These are phyloP conservation scores for Drosophila histrio DNA, from an alignment of 2,888 invertebrate species.

Conservation along the genomic window DNA sequence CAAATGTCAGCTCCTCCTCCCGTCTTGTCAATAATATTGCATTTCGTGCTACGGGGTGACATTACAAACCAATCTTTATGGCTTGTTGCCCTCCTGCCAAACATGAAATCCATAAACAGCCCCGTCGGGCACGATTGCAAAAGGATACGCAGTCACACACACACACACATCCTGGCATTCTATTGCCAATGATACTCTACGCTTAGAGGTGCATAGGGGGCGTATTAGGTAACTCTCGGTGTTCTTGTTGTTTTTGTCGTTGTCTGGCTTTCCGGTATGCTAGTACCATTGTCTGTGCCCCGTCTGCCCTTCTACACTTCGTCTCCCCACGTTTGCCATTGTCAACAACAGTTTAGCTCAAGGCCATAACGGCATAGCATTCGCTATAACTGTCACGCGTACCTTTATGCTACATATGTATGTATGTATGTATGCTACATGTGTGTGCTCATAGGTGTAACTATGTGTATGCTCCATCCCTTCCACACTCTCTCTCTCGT, in stretches of 20 bases:
- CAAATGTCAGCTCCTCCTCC: conserved; percentile 4
- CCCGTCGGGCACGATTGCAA: conserved; percentile 55
- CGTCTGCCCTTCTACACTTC: neutral
- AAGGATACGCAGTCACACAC: conserved; percentile 43
- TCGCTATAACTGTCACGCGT: conserved; percentile 64
- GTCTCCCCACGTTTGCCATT: conserved; percentile 43
- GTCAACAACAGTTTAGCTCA: conserved; percentile 79
- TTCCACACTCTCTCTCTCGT: neutral
- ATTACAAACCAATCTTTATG: conserved; percentile 74
- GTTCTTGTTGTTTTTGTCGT: conserved; percentile 7
- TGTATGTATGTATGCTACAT: conserved; percentile 20
- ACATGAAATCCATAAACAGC: conserved; percentile 72
- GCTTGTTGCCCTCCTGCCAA: conserved; percentile 70
- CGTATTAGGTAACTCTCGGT: conserved; percentile 37
- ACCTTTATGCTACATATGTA: conserved; percentile 33
- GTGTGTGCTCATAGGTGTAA: conserved; percentile 22
- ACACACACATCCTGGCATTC: conserved; percentile 34
- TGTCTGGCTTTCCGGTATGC: conserved; percentile 69
- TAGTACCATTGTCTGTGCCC: conserved; percentile 62
- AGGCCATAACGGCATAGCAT: conserved; percentile 67
- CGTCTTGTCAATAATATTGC: conserved; percentile 42
- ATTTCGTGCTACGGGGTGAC: conserved; percentile 51
- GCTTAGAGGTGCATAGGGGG: conserved; percentile 16
- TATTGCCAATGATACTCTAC: conserved; percentile 16
- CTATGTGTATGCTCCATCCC: neutral